Base-by-base conservation (phyloP, 2,113 vertebrate species). In the Australoheros scitulus region DNA sequence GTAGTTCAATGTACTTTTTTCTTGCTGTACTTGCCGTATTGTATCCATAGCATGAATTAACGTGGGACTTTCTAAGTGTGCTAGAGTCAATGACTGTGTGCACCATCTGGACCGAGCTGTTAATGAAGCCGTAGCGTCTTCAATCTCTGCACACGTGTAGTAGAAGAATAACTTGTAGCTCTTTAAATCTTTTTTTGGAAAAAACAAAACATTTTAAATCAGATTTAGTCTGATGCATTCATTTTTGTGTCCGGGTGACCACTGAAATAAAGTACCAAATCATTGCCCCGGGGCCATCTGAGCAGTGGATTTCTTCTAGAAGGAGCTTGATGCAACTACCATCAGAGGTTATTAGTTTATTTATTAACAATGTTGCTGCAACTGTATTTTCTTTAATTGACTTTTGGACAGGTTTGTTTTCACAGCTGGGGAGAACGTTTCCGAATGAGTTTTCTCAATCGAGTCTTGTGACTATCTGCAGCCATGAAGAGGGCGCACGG, bases 391-490 rank as follows among this genome's bases (percentile, higher is more conserved):
- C 4, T 1, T 72, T 52, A 50, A 52, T 52, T 72, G 10, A 32
- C 17, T 72, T 52, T 52, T 72, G 58, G 26, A 47, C 26, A 11
- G 6, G 8, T 75, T 74, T 43, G 20, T 52, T 59, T 82, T 52
- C 57, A 47, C 61, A 41, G 57, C 29, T 56, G 57, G 2, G 13
- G 8, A 6, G 15, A 63, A 38, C 24, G 76, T 82, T 68, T 68
- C 52, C 59, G 3, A 47, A 72, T 29, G 22, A 24, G 22, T 65
- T 88, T 70, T 63, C 17, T 70, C 43, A 81, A 55, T 20, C 52
- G 13, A 55, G 34, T n/a, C 61, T 68, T 36, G 63, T 81, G 74
- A 79, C 36, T n/a, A 50, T 80, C 26, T 58, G 58, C 32, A 58
- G 63, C 56, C 52, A 52, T 26, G 7, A 84, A 83, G 24, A 82